phyloP scores from a whole-genome alignment of 2,888 invertebrate species.

The Pinctada fucata region DNA sequence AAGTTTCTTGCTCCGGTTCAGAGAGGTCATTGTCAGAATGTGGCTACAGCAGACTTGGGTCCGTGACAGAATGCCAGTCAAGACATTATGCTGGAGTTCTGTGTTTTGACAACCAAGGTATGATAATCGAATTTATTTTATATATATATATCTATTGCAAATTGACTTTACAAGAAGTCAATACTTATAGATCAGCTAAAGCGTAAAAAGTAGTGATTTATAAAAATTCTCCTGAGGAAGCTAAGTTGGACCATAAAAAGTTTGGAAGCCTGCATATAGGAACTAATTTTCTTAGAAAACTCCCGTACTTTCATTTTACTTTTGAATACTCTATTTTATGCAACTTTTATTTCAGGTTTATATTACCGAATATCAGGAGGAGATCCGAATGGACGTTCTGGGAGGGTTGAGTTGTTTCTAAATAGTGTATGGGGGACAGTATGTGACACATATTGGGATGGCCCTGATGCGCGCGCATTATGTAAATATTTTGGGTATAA shows the following conservation, averaged over 20 bases:
- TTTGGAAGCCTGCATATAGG: no score
- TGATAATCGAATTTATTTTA: not conserved
- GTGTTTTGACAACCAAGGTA: slow-evolving; percentile 61
- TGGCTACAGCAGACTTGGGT: slow-evolving; percentile 45
- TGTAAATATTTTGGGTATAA: slow-evolving; percentile 57
- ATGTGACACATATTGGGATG: slow-evolving; percentile 85
- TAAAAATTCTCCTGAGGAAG: no score
- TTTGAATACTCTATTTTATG: no score
- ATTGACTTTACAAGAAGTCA: no score
- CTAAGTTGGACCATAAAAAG: no score
- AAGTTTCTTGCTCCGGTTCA: slow-evolving; percentile 55
- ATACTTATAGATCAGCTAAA: no score
- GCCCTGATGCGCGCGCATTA: slow-evolving; percentile 82
- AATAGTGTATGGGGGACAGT: slow-evolving; percentile 84
- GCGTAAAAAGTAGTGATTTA: no score
- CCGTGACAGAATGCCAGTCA: slow-evolving; percentile 46
- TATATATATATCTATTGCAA: no score
- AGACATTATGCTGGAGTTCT: slow-evolving; percentile 58
- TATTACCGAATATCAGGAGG: slow-evolving; percentile 54
- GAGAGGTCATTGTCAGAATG: slow-evolving; percentile 54
- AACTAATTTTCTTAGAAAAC: no score
- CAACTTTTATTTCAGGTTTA: slow-evolving; percentile 45
- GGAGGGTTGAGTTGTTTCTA: slow-evolving; percentile 81
- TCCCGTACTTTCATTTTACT: no score
- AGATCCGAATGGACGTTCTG: slow-evolving; percentile 46